Conservation (phyloP, 1,140 invertebrate genomes). For the Cydia fagiglandana region DNA sequence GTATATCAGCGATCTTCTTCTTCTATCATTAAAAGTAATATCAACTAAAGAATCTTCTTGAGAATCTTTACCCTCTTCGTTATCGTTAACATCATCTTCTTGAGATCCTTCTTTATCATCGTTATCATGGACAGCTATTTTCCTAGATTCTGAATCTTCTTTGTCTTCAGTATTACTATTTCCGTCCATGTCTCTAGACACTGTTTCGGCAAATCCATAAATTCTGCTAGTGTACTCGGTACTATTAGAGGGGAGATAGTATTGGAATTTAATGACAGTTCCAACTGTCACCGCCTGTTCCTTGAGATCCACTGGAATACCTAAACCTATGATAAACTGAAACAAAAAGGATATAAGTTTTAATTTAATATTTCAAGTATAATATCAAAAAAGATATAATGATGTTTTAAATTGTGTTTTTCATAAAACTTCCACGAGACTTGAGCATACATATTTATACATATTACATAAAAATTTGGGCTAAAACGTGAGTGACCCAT, state of each 20-base stretch:
- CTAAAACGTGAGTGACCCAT: no score
- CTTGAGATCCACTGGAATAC: conserved; percentile 83
- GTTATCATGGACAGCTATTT: conserved; percentile 39
- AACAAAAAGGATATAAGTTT: conserved; percentile 39
- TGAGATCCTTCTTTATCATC: conserved; percentile 39
- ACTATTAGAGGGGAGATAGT: conserved; percentile 81
- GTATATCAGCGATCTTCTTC: conserved; percentile 60
- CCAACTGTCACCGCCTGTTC: conserved; percentile 82
- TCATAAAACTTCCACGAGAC: no score
- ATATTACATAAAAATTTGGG: no score
- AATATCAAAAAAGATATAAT: no score
- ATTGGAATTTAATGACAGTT: conserved; percentile 82
- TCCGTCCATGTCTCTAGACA: conserved; percentile 64
- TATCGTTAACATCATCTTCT: conserved; percentile 37
- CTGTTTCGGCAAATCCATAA: conserved; percentile 75
- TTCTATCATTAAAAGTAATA: conserved; percentile 66
- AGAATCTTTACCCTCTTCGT: conserved; percentile 38
- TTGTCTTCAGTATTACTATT: conserved; percentile 44
- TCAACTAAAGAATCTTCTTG: conserved; percentile 65
- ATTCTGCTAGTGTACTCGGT: conserved; percentile 81
- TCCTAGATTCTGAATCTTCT: conserved; percentile 34
- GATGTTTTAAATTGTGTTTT: no score
- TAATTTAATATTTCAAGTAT: no score
- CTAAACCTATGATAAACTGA: conserved; percentile 83
- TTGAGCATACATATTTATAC: no score